These are phyloP conservation scores for Riptortus pedestris DNA, from an alignment of 1,140 invertebrate species.

Conservation along the genomic window DNA sequence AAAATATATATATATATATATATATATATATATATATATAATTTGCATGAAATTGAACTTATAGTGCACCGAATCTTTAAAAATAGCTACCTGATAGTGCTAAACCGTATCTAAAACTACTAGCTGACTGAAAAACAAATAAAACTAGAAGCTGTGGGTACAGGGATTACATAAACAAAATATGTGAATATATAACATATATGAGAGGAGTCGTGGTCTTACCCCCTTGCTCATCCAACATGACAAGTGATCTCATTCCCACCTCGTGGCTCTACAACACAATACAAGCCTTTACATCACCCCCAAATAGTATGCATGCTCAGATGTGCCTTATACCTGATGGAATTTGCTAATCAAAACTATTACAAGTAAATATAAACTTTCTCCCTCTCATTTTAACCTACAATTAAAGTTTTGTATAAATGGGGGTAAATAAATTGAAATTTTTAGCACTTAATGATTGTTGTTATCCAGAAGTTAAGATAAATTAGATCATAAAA, in stretches of 20 bases:
- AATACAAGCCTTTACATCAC: conserved; percentile 25
- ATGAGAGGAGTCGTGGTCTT: conserved; percentile 44
- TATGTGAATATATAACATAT: conserved; percentile 29
- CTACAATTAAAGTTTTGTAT: neutral
- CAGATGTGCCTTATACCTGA: neutral
- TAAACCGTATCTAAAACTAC: conserved; percentile 12
- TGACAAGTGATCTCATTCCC: conserved; percentile 86
- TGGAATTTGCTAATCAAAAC: neutral
- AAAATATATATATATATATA: too few relatives aligned
- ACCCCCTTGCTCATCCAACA: conserved; percentile 92
- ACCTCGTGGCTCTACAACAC: conserved; percentile 81
- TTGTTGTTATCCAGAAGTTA: too few relatives aligned
- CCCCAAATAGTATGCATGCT: conserved; percentile 12
- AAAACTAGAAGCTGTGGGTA: conserved; percentile 6
- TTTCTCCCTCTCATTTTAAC: conserved; percentile 18
- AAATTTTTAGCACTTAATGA: too few relatives aligned
- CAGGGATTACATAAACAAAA: conserved; percentile 25
- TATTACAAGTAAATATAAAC: neutral
- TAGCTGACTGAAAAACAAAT: conserved; percentile 13
- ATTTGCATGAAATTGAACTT: too few relatives aligned
- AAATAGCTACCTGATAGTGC: neutral
- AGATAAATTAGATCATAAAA: too few relatives aligned
- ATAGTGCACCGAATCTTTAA: neutral
- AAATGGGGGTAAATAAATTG: neutral
- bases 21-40: too few relatives aligned